These are phyloP conservation scores for Aleadryas rufinucha DNA, from an alignment of 2,113 vertebrate species.

Conservation along the genomic window DNA sequence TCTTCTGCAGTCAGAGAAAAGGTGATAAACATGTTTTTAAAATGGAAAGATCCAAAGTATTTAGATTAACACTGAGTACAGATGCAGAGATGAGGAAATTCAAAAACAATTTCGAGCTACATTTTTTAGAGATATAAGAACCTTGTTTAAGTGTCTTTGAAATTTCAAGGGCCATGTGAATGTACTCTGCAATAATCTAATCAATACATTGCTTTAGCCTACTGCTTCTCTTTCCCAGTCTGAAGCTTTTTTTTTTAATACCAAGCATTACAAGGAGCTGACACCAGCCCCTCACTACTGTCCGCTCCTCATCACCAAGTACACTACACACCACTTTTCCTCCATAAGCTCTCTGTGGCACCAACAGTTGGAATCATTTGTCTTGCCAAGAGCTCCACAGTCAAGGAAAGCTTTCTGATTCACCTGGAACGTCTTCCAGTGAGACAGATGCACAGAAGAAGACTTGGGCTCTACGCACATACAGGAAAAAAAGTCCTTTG, in stretches of 20 bases:
- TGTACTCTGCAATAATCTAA: neutral
- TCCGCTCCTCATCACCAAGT: neutral
- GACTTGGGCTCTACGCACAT: accelerated
- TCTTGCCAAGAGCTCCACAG: neutral
- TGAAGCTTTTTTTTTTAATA: neutral
- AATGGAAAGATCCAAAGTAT: neutral
- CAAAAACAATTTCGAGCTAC: neutral
- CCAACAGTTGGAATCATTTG: neutral
- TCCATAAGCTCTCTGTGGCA: neutral
- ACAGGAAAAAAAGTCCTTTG: neutral
- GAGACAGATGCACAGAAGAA: neutral
- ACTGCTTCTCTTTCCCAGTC: neutral
- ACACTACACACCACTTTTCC: neutral
- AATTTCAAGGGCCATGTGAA: neutral
- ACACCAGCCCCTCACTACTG: neutral
- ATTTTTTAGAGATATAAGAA: neutral
- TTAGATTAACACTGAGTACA: neutral
- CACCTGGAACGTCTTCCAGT: neutral
- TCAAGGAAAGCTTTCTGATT: neutral
- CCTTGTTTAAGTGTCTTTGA: neutral
- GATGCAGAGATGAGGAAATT: neutral
- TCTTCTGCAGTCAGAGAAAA: neutral
- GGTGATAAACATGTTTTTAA: neutral
- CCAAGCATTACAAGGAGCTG: neutral
- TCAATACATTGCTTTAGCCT: neutral